phyloP scores from a whole-genome alignment of 2,888 invertebrate genomes.

The Agrochola lychnidis region DNA sequence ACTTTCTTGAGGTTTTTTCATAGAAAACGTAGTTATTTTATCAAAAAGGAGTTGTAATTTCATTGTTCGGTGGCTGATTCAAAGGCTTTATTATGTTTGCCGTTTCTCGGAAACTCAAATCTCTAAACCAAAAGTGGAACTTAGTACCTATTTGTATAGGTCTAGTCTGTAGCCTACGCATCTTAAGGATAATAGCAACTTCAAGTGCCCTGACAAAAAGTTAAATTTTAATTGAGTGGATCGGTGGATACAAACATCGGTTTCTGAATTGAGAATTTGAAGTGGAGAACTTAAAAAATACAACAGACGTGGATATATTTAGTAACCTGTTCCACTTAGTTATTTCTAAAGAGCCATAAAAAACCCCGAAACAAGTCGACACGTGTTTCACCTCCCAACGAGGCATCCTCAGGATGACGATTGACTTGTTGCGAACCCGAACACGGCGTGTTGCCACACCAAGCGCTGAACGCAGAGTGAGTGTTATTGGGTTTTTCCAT shows the following conservation, averaged over 20 bases:
- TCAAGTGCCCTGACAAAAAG: neutral
- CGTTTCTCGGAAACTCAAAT: neutral
- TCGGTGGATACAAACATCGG: no score
- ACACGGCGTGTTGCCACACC: no score
- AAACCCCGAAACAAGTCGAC: no score
- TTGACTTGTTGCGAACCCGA: no score
- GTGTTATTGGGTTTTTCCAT: no score
- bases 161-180: neutral
- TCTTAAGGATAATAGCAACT: neutral
- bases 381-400: no score
- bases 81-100: neutral
- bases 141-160: neutral
- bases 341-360: no score
- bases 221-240: neutral
- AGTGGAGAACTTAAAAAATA: neutral
- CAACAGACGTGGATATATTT: no score
- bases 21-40: neutral
- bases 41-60: constrained; percentile 9
- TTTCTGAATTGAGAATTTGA: neutral
- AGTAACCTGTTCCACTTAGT: no score
- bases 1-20: neutral
- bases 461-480: no score
- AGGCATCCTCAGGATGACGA: no score
- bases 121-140: neutral
- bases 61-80: constrained; percentile 1